These are phyloP conservation scores for Eurystomus gularis DNA, from an alignment of 2,113 vertebrate genomes.

Conservation along the genomic window DNA sequence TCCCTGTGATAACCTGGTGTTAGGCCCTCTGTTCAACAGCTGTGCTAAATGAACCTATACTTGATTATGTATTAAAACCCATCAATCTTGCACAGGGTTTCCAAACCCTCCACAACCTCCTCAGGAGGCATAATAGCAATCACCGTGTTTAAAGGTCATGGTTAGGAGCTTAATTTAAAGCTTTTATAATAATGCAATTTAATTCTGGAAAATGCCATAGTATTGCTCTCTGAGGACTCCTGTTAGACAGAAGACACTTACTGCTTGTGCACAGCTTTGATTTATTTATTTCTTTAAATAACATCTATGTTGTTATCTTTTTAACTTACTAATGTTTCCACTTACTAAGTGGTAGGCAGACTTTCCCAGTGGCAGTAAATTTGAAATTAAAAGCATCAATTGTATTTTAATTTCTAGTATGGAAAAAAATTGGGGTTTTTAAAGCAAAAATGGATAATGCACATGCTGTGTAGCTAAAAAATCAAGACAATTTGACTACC, in stretches of 20 bases:
- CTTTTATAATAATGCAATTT: slow-evolving; percentile 58
- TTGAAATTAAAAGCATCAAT: slow-evolving; percentile 3
- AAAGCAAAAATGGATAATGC: not conserved
- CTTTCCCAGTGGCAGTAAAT: not conserved
- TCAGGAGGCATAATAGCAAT: slow-evolving; percentile 67
- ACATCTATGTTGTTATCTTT: not conserved
- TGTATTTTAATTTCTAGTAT: not conserved
- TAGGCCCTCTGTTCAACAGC: slow-evolving; percentile 45
- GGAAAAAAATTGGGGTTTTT: not conserved
- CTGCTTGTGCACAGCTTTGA: not conserved
- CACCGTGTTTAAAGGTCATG: slow-evolving; percentile 61
- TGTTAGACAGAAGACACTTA: slow-evolving; percentile 6
- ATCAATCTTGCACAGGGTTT: slow-evolving; percentile 63
- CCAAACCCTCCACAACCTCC: slow-evolving; percentile 54
- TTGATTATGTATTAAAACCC: slow-evolving; percentile 58
- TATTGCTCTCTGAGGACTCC: slow-evolving; percentile 33
- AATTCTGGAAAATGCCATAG: slow-evolving; percentile 48
- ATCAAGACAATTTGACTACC: not conserved
- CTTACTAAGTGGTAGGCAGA: not conserved
- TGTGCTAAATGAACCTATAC: slow-evolving; percentile 61
- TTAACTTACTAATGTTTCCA: slow-evolving; percentile 6
- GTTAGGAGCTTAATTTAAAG: slow-evolving; percentile 66
- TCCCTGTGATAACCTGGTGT: slow-evolving; percentile 35
- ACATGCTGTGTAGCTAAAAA: not conserved
- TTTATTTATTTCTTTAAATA: slow-evolving; percentile 20